Evolutionary conservation across 1,140 invertebrate species (phyloP).

Genomic region (Arctopsyche grandis): DNA sequence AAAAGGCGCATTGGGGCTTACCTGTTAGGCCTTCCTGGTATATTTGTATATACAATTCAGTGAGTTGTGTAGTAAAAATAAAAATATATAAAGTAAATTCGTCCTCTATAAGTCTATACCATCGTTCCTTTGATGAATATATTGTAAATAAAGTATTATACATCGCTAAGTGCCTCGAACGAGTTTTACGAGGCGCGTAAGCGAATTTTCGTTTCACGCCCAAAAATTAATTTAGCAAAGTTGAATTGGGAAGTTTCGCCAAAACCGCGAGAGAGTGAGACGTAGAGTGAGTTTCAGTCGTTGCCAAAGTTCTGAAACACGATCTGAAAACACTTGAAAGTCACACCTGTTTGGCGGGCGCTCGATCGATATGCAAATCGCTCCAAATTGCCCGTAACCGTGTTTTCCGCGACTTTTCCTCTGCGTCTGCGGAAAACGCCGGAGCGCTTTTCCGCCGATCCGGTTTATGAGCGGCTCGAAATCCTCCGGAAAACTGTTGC

Average conservation of each 20-base stretch:
- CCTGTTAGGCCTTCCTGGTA: too few relatives aligned
- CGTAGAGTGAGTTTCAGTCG: neutral
- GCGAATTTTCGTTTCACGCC: constrained; percentile 9
- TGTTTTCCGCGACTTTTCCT: constrained; percentile 6
- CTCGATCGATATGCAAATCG: constrained; percentile 25
- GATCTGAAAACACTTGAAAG: constrained; percentile 27
- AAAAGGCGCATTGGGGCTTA: too few relatives aligned
- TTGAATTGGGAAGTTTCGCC: neutral
- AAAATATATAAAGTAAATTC: too few relatives aligned
- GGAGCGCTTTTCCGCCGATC: neutral
- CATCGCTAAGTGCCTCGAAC: too few relatives aligned
- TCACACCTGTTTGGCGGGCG: constrained; percentile 1
- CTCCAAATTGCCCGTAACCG: constrained; percentile 21
- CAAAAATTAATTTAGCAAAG: constrained; percentile 11
- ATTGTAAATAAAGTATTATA: too few relatives aligned
- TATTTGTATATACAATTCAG: too few relatives aligned
- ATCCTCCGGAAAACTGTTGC: too few relatives aligned
- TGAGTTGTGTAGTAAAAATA: too few relatives aligned
- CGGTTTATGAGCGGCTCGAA: neutral
- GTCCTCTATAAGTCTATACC: too few relatives aligned
- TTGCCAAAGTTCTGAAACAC: neutral
- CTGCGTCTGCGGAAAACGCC: neutral
- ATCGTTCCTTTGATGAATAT: too few relatives aligned
- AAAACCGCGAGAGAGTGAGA: neutral
- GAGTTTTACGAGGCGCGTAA: neutral